Percentiles rank a stretch among this genome's conserved stretches.
Conservation (phyloP, 1,140 invertebrate genomes). For the Eufriesea mexicana region DNA sequence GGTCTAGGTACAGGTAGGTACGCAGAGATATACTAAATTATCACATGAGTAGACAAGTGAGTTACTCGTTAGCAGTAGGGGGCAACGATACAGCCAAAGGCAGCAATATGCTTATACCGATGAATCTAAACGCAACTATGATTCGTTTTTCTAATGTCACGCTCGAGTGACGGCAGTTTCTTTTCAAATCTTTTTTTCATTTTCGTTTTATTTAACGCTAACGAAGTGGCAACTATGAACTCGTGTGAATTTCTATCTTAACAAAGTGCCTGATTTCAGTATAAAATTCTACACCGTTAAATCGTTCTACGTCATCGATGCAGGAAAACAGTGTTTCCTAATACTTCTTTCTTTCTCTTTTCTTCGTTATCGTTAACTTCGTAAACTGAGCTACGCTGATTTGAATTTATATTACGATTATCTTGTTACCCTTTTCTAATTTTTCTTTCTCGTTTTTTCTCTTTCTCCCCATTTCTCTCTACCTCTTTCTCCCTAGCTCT, state of each 20-base stretch:
- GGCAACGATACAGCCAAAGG: constrained; percentile 81
- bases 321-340: neutral
- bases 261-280: constrained; percentile 29
- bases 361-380: constrained; percentile 11
- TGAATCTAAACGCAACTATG: constrained; percentile 69
- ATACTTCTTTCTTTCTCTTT: neutral
- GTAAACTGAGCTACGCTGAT: neutral
- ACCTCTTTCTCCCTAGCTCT: neutral
- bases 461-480: no score
- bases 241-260: constrained; percentile 18
- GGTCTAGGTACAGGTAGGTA: constrained; percentile 75
- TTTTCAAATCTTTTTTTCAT: neutral
- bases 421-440: neutral
- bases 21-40: constrained; percentile 81
- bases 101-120: constrained; percentile 79
- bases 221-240: constrained; percentile 3
- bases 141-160: constrained; percentile 58
- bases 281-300: constrained; percentile 41
- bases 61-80: constrained; percentile 80
- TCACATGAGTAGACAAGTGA: constrained; percentile 81
- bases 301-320: constrained; percentile 1
- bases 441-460: neutral
- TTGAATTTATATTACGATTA: neutral
- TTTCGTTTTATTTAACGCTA: constrained; percentile 1
- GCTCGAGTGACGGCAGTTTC: constrained; percentile 23